Evolutionary conservation across 1,140 invertebrate species (phyloP), one percentile per base, ranked within the genome.

Genomic region (Drosophila nigrodunni): DNA sequence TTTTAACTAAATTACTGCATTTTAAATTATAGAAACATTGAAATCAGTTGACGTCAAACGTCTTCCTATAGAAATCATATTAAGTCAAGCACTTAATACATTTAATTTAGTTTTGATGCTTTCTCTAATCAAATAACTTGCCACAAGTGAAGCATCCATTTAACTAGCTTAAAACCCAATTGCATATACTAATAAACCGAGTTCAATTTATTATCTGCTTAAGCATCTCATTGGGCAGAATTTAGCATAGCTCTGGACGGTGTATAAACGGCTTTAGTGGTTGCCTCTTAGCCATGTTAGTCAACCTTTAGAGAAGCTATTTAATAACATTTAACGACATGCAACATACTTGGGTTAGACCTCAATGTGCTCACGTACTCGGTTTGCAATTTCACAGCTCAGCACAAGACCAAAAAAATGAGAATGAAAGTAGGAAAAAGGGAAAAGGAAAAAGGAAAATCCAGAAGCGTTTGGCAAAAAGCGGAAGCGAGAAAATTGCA

Each of bases 401-500:
- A 82, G 68, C 82, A 87, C n/a, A 35, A 30, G 25, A 54, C 61
- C 61, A 54, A 59, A 70, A 75, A 47, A 35, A 43, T 10, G n/a
- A 59, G 9, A 7, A n/a, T n/a, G 21, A 30, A 15, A 43, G 21
- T n/a, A 35, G 41, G 66, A 65, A 8, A 13, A 50, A 34, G 37
- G 35, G 8, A 57, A 47, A 59, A 21, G 49, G 57, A 61, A 55
- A 60, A 52, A 25, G 52, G 46, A 11, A 55, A 46, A 71, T 25
- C n/a, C 46, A 47, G 44, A 52, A 70, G 68, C 50, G 44, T 52
- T 52, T 64, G 62, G 74, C 65, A 67, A 69, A 77, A 80, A 79
- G 68, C 72, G 79, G 82, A 86, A 82, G 78, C 78, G 78, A 87
- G 82, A 87, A 87, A 87, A 87, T 87, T 87, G 82, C 82, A 87